Conservation (phyloP, 2,888 invertebrate genomes). For the Eumacrocentrus americanus region DNA sequence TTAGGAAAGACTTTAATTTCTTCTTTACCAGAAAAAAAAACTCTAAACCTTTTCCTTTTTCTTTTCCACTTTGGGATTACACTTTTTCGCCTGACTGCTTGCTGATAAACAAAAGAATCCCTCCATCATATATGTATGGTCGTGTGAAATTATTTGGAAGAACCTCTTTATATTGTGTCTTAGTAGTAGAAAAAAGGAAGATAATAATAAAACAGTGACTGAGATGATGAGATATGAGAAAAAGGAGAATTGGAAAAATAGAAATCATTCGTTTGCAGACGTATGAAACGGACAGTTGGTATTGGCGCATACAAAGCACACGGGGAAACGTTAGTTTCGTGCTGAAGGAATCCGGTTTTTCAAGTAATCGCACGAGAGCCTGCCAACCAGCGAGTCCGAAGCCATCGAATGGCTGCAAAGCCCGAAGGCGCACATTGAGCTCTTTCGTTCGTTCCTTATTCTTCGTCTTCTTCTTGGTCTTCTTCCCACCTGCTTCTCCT, state of each 20-base stretch:
- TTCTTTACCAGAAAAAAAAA: no score
- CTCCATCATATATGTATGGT: constrained; percentile 26
- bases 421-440: constrained; percentile 25
- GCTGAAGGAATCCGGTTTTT: constrained; percentile 59
- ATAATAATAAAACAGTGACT: not conserved
- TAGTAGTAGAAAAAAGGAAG: constrained; percentile 33
- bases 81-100: constrained; percentile 42
- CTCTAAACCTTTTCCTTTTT: not conserved
- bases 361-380: constrained; percentile 54
- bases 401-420: constrained; percentile 36
- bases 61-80: constrained; percentile 30
- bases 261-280: not conserved
- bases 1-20: constrained; percentile 1
- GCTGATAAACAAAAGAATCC: constrained; percentile 43
- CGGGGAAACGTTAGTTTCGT: constrained; percentile 57
- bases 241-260: constrained; percentile 1
- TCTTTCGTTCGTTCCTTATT: constrained; percentile 38
- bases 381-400: constrained; percentile 30
- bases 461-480: no score
- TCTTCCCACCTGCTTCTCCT: constrained; percentile 42
- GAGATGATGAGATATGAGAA: not conserved
- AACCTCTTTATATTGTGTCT: no score
- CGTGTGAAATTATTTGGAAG: constrained; percentile 56
- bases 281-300: constrained; percentile 4
- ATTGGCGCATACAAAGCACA: constrained; percentile 27